A percentile compares a stretch with the other conserved stretches of the same genome.
Conservation (phyloP, 2,888 invertebrate species). For the Tetragnatha montana region DNA sequence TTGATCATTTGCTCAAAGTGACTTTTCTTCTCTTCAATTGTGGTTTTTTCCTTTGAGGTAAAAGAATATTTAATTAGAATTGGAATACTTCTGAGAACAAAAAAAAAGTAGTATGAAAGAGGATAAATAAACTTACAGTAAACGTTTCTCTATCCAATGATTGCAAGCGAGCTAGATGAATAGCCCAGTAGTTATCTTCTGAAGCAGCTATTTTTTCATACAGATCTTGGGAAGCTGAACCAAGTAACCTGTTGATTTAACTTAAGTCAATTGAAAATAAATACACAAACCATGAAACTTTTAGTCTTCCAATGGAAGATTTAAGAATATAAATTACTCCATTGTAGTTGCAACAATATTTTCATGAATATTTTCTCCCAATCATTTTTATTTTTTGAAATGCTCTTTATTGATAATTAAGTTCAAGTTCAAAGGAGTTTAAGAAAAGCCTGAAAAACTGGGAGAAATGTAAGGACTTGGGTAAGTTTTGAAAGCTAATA, state of each 20-base stretch:
- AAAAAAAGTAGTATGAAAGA: neutral
- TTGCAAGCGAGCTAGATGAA: conserved; percentile 87
- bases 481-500: no score
- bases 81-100: neutral
- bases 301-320: neutral
- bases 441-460: no score
- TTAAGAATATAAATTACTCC: no score
- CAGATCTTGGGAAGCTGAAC: conserved; percentile 77
- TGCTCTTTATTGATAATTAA: no score
- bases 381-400: no score
- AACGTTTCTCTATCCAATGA: conserved; percentile 81
- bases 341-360: no score
- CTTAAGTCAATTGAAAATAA: conserved; percentile 11
- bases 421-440: no score
- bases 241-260: conserved; percentile 46
- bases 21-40: conserved; percentile 2
- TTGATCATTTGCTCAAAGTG: conserved; percentile 79
- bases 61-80: conserved; percentile 25
- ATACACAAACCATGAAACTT: neutral
- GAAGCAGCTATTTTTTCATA: conserved; percentile 85
- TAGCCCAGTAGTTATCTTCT: conserved; percentile 83
- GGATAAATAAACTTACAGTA: conserved; percentile 65
- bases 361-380: no score
- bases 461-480: no score
- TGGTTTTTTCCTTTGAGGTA: neutral